phyloP scores from a whole-genome alignment of 1,140 invertebrate genomes.

The Paraescarpia echinospica region DNA sequence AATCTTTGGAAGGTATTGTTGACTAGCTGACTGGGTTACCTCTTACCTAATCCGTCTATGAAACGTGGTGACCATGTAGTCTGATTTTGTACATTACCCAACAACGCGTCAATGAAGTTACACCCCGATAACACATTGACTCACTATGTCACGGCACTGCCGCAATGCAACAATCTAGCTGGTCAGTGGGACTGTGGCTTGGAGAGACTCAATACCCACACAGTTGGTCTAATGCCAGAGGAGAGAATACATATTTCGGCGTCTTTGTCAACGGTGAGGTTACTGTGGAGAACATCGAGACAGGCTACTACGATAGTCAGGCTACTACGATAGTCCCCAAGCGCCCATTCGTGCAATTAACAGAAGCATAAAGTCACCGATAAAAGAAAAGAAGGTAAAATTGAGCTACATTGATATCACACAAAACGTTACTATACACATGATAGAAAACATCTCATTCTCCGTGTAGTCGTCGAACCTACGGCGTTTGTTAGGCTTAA shows the following conservation, averaged over 20 bases:
- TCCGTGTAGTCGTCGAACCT: too few relatives aligned
- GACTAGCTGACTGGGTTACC: neutral
- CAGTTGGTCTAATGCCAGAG: neutral
- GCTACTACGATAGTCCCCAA: neutral
- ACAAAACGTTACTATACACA: neutral
- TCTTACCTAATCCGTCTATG: neutral
- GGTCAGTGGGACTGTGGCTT: neutral
- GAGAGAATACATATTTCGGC: neutral
- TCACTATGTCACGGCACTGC: neutral
- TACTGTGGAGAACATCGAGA: neutral
- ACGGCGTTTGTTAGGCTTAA: neutral
- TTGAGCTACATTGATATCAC: neutral
- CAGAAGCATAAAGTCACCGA: neutral
- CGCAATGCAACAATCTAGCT: neutral
- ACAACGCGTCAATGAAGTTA: neutral
- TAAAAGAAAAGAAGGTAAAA: neutral
- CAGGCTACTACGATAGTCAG: too few relatives aligned
- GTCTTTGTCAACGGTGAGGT: neutral
- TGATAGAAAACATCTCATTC: neutral
- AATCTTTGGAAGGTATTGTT: neutral
- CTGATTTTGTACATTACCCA: neutral
- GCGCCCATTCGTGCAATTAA: neutral
- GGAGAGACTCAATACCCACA: neutral
- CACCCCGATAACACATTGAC: neutral
- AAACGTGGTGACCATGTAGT: neutral